Conservation (phyloP, 2,113 vertebrate species). For the Erpornis zantholeuca region DNA sequence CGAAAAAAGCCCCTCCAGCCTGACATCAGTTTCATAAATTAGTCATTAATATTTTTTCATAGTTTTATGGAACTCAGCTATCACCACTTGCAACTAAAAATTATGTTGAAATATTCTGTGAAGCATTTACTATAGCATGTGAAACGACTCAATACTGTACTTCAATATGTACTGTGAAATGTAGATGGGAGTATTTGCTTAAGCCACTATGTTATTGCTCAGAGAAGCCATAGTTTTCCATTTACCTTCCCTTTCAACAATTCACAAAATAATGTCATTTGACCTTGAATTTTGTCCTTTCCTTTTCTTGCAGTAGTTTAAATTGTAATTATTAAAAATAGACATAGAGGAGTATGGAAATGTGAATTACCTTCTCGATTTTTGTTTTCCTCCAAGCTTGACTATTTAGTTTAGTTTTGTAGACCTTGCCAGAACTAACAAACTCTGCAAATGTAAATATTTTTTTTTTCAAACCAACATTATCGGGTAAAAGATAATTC, state of each 20-base stretch:
- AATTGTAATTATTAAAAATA: not conserved
- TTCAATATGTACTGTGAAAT: not conserved
- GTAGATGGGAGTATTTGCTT: not conserved
- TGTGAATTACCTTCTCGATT: not conserved
- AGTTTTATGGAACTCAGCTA: not conserved
- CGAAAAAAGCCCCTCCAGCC: not conserved
- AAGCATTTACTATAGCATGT: not conserved
- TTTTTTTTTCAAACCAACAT: not conserved
- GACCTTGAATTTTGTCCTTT: not conserved
- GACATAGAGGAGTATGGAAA: not conserved
- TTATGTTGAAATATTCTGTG: not conserved
- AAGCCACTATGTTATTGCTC: not conserved
- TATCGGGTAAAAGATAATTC: not conserved
- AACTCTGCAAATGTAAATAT: not conserved
- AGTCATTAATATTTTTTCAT: not conserved
- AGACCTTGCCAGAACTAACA: not conserved
- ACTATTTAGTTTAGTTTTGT: not conserved
- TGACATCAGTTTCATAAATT: not conserved
- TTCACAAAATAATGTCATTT: not conserved
- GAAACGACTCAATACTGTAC: not conserved
- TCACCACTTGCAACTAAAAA: not conserved
- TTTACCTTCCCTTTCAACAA: not conserved
- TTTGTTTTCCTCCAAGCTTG: not conserved
- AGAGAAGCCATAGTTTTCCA: not conserved
- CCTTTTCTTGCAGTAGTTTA: not conserved